Evolutionary conservation across 2,888 invertebrate species (phyloP).

Genomic region (Serripes groenlandicus): DNA sequence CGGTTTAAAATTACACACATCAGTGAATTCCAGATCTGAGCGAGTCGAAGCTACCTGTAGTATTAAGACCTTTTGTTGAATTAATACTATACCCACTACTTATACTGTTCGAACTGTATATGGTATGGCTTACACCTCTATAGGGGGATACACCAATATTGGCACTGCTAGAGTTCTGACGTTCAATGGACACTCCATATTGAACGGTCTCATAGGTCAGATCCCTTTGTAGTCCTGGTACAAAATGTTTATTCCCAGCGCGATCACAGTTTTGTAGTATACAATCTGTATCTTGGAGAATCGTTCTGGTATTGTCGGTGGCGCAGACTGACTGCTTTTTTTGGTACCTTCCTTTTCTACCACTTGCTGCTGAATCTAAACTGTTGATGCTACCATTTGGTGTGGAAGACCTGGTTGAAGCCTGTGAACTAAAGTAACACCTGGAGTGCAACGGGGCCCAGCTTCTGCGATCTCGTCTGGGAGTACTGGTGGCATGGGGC

Average conservation of each 20-base stretch:
- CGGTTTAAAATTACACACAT: constrained; percentile 63
- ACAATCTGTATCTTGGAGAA: constrained; percentile 63
- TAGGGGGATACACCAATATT: constrained; percentile 43
- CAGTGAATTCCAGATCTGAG: constrained; percentile 66
- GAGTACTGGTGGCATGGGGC: constrained; percentile 58
- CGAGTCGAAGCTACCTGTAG: constrained; percentile 43
- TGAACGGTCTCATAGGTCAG: constrained; percentile 32
- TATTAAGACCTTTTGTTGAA: constrained; percentile 50
- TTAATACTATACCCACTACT: constrained; percentile 44
- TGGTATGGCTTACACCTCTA: constrained; percentile 43
- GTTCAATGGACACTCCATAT: constrained; percentile 52
- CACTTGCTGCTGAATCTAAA: constrained; percentile 60
- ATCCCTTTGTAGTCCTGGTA: constrained; percentile 54
- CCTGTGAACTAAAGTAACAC: constrained; percentile 46
- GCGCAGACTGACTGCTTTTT: constrained; percentile 74
- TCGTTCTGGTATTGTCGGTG: constrained; percentile 60
- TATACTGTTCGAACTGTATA: constrained; percentile 62
- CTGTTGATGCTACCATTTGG: constrained; percentile 61
- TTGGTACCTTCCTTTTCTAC: constrained; percentile 64
- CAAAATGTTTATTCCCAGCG: constrained; percentile 49
- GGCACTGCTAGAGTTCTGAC: constrained; percentile 66
- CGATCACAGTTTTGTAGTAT: constrained; percentile 55
- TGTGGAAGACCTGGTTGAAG: constrained; percentile 42
- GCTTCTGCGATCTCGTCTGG: constrained; percentile 45
- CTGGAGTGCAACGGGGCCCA: background rate